phyloP scores from a whole-genome alignment of 92 coral and sea anemone genomes.

The Palythoa grandis region DNA sequence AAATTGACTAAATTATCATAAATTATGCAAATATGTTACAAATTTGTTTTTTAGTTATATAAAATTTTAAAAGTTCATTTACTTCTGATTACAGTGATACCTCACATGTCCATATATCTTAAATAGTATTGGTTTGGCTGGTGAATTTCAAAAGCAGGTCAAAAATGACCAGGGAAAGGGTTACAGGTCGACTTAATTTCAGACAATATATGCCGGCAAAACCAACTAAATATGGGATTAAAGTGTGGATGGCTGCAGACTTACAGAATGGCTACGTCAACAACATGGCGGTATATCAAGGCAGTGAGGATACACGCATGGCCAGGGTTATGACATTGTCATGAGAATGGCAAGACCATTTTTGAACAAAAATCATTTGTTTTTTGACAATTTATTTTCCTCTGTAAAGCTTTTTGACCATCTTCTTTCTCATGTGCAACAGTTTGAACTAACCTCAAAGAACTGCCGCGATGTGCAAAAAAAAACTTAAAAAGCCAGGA shows the following conservation, averaged over 20 bases:
- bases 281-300: background rate
- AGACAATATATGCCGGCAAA: conserved; percentile 49
- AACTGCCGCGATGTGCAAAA: conserved; percentile 55
- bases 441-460: conserved; percentile 57
- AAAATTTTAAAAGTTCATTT: too few species aligned
- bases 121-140: too few species aligned
- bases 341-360: conserved; percentile 59
- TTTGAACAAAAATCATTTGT: conserved; percentile 58
- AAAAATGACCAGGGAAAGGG: too few species aligned
- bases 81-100: too few species aligned
- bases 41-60: too few species aligned
- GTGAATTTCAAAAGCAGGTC: too few species aligned
- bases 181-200: conserved; percentile 40
- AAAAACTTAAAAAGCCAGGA: conserved; percentile 42
- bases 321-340: conserved; percentile 46
- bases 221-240: conserved; percentile 41
- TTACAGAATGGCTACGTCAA: background rate
- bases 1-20: too few species aligned
- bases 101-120: too few species aligned
- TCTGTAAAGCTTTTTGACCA: conserved; percentile 56
- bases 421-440: conserved; percentile 57
- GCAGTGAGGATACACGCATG: background rate
- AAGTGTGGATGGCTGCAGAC: conserved; percentile 49
- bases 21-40: too few species aligned
- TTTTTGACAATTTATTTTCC: conserved; percentile 22